phyloP scores from a whole-genome alignment of 2,113 vertebrate species.

The Zosterops pallidus region DNA sequence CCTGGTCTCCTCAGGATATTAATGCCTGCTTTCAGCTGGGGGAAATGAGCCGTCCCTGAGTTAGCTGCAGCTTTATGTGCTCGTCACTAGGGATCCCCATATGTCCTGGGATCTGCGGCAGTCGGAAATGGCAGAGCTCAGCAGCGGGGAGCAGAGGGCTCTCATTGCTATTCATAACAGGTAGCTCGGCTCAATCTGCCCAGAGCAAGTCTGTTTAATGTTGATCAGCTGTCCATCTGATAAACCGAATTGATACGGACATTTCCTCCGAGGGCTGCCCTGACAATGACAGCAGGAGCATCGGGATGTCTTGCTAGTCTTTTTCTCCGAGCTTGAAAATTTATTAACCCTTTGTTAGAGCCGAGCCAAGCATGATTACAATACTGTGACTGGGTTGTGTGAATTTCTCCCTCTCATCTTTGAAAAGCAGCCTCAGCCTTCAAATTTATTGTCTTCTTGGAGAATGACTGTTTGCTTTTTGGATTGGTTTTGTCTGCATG shows the following conservation, averaged over 20 bases:
- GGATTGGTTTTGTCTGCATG: neutral
- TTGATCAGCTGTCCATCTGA: constrained; percentile 81
- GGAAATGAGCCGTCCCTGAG: constrained; percentile 79
- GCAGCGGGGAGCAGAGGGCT: constrained; percentile 65
- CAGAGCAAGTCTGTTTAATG: constrained; percentile 80
- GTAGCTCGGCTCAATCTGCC: constrained; percentile 72
- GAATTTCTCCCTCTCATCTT: neutral
- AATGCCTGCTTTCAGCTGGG: constrained; percentile 79
- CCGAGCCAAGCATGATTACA: neutral
- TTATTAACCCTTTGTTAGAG: constrained; percentile 73
- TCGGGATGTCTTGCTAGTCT: constrained; percentile 74
- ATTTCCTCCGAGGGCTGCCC: constrained; percentile 73
- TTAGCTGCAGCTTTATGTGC: constrained; percentile 75
- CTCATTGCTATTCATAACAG: constrained; percentile 81
- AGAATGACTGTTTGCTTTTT: neutral
- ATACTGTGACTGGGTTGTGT: neutral
- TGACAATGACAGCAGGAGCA: constrained; percentile 69
- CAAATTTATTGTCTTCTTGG: neutral
- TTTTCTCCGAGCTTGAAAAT: constrained; percentile 40
- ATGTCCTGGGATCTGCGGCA: constrained; percentile 74
- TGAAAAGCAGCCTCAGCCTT: neutral
- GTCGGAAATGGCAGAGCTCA: constrained; percentile 62
- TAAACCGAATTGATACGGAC: constrained; percentile 71
- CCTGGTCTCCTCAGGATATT: constrained; percentile 79
- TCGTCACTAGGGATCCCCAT: constrained; percentile 82